A percentile compares a stretch with the other conserved stretches of the same genome.
Conservation (phyloP, 2,797 vertebrate species). For the Anolis apletophallus region DNA sequence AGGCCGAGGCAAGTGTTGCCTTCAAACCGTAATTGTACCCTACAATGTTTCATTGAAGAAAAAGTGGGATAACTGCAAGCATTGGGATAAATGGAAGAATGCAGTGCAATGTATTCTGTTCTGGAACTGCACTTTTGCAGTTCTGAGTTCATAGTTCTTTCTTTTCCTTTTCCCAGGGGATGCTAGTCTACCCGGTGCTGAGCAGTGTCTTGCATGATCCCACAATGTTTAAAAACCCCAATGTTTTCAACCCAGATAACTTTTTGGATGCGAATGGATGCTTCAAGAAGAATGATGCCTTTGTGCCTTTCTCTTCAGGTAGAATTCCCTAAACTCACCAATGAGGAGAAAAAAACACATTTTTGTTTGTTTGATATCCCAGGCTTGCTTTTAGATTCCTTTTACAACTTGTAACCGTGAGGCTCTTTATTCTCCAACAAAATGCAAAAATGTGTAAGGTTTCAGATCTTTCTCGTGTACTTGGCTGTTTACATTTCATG, state of each 20-base stretch:
- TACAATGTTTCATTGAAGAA: background rate
- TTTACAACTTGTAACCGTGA: too few species aligned
- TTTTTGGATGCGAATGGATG: slow-evolving; percentile 49
- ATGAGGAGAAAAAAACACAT: too few species aligned
- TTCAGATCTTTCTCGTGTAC: too few species aligned
- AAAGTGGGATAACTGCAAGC: background rate
- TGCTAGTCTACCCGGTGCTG: background rate
- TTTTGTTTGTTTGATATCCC: too few species aligned
- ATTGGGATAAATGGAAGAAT: background rate
- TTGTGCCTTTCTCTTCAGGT: slow-evolving; percentile 52
- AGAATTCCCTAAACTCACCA: background rate
- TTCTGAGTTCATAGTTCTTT: background rate
- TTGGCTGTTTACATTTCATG: too few species aligned
- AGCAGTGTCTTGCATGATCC: slow-evolving; percentile 56
- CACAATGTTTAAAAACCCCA: slow-evolving; percentile 37
- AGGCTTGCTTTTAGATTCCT: too few species aligned
- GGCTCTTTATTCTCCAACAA: too few species aligned
- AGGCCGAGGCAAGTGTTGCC: background rate
- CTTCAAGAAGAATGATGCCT: slow-evolving; percentile 61
- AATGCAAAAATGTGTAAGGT: too few species aligned
- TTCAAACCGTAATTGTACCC: too few species aligned
- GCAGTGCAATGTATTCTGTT: too few species aligned
- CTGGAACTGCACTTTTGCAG: too few species aligned
- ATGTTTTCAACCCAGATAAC: slow-evolving; percentile 36
- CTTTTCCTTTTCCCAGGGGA: too few species aligned